Evolutionary conservation across 1,140 invertebrate species (phyloP).

Genomic region (Microplitis mediator): DNA sequence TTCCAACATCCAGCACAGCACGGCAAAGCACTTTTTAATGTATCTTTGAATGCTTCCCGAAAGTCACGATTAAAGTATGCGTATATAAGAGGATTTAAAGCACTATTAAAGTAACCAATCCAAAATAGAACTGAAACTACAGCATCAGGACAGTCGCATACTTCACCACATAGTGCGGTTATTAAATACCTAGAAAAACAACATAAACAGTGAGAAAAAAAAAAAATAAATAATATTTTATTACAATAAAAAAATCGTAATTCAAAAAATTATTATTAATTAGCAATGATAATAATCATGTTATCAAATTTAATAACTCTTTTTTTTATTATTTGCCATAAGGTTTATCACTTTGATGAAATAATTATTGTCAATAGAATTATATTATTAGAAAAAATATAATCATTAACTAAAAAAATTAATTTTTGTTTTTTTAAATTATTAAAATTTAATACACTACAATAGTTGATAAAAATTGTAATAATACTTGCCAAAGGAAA

Average conservation of each 20-base stretch:
- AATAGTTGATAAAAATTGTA: slow-evolving; percentile 18
- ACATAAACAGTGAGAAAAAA: background rate
- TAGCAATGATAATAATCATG: no score
- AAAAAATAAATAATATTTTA: background rate
- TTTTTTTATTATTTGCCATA: no score
- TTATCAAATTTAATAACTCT: no score
- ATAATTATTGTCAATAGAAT: no score
- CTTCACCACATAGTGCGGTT: slow-evolving; percentile 80
- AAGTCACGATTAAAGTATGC: slow-evolving; percentile 99
- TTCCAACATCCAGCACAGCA: slow-evolving; percentile 12
- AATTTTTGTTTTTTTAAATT: background rate
- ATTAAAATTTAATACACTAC: background rate
- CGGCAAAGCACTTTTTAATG: slow-evolving; percentile 1
- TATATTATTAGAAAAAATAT: no score
- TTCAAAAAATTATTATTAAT: background rate
- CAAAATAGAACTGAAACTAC: slow-evolving; percentile 82
- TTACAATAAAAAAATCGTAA: background rate
- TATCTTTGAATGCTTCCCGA: slow-evolving; percentile 85
- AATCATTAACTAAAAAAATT: background rate
- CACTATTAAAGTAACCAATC: slow-evolving; percentile 94
- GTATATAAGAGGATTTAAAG: slow-evolving; percentile 95
- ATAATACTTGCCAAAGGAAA: slow-evolving; percentile 74
- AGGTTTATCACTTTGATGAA: no score
- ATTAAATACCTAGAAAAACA: slow-evolving; percentile 77
- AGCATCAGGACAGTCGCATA: slow-evolving; percentile 81